Percentiles rank a stretch among this genome's conserved stretches.
phyloP scores from a whole-genome alignment of 2,797 vertebrate genomes.

The Peromyscus eremicus region DNA sequence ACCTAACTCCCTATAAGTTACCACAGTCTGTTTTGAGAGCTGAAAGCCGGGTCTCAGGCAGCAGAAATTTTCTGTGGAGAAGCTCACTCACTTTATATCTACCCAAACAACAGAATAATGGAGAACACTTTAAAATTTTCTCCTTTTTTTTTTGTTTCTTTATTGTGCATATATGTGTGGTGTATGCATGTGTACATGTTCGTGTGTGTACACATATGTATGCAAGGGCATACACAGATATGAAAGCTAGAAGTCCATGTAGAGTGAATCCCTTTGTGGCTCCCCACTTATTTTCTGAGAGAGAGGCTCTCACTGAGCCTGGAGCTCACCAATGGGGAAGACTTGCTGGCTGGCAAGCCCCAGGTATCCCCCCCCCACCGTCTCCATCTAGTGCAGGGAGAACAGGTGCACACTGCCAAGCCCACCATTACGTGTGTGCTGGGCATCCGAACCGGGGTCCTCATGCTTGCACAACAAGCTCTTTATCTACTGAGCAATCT shows the following conservation, averaged over 20 bases:
- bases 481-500: not conserved
- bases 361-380: not conserved
- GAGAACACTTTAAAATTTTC: not conserved
- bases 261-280: not conserved
- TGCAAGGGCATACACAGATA: not conserved
- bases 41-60: not conserved
- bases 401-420: not conserved
- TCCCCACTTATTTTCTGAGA: not conserved
- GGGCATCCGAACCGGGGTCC: not conserved
- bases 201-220: not conserved
- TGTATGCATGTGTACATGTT: too few species aligned
- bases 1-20: not conserved
- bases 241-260: not conserved
- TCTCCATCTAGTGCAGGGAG: not conserved
- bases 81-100: not conserved
- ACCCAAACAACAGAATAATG: not conserved
- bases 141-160: not conserved
- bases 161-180: not conserved
- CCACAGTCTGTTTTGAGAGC: not conserved
- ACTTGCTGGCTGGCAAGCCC: not conserved
- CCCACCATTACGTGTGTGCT: not conserved
- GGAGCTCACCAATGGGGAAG: not conserved
- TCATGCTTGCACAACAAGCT: not conserved
- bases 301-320: not conserved
- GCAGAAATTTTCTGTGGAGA: not conserved